Conservation (phyloP, 2,113 vertebrate species). For the Arothron firmamentum region DNA sequence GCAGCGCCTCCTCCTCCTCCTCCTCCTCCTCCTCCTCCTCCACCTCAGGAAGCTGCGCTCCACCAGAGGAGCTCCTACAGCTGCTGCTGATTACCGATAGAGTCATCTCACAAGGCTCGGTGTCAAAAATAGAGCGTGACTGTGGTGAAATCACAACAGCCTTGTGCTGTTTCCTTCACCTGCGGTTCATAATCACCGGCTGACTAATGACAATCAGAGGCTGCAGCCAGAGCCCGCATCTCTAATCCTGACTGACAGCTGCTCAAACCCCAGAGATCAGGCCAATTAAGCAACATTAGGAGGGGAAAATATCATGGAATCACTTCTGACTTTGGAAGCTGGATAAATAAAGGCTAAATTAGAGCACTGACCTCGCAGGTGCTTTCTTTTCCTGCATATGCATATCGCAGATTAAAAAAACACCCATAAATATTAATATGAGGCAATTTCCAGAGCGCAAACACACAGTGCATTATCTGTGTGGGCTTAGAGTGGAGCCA, state of each 20-base stretch:
- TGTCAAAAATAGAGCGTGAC: too few species aligned
- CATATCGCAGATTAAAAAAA: conserved; percentile 72
- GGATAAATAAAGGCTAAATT: conserved; percentile 73
- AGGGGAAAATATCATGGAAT: conserved; percentile 47
- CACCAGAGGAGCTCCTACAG: too few species aligned
- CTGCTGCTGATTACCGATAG: too few species aligned
- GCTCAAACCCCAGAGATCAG: conserved; percentile 58
- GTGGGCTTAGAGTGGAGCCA: conserved; percentile 63
- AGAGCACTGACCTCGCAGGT: conserved; percentile 70
- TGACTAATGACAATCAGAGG: background rate
- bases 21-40: too few species aligned
- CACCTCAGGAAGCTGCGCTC: too few species aligned
- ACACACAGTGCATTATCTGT: conserved; percentile 70
- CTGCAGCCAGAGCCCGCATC: background rate
- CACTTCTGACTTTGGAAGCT: conserved; percentile 64
- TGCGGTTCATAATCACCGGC: conserved; percentile 23
- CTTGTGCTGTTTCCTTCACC: background rate
- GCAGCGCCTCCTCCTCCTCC: too few species aligned
- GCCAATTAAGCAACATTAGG: conserved; percentile 66
- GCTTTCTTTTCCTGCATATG: conserved; percentile 66
- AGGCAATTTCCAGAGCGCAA: conserved; percentile 70
- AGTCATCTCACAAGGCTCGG: too few species aligned
- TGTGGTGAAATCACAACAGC: background rate
- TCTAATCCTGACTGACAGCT: conserved; percentile 71
- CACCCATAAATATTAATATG: conserved; percentile 77